Evolutionary conservation across 1,140 invertebrate genomes (phyloP), one percentile per base, ranked within the genome.

Genomic region (Whitmania pigra): DNA sequence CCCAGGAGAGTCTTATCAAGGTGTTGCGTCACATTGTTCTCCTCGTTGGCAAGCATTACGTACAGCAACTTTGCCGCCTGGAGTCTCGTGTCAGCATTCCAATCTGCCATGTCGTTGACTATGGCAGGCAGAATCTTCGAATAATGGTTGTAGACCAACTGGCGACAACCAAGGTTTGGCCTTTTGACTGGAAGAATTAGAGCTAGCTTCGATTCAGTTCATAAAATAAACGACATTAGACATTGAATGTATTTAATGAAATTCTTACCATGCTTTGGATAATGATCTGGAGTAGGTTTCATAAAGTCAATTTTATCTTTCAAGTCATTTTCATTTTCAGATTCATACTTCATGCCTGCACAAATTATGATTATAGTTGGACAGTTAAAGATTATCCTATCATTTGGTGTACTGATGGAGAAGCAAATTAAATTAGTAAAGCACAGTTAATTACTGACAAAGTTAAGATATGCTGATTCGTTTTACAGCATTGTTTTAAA

Each of bases 241-340:
- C 67, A 71, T 71, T 22, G 54, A 2, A 7, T 20, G 2, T n/a
- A 25, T 68, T 49, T 17, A 49, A 17, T 17, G 15, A 20, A 63
- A 22, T 72, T 77, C 76, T 78, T 81, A 85, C 88, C 82, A 72
- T 84, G 79, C 25, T 79, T 71, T 3, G 88, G 89, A 83, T 90
- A 90, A 79, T 90, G 86, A 29, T 80, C 77, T 20, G 85, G 85
- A 3, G 78, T 75, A 69, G 84, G 78, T 71, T 81, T 80, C 55
- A 86, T 82, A 79, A 87, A 90, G 79, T 91, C 88, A 74, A 88
- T 79, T 79, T 88, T 86, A 78, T 90, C 88, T 77, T 88, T 89
- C 20, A 89, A 78, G 75, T 91, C 88, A 20, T 86, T 83, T 76
- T 90, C 86, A 83, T 92, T 92, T 80, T 92, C 90, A 67, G 86